Evolutionary conservation across 1,140 invertebrate species (phyloP).

Genomic region (Drosophila lacteicornis): DNA sequence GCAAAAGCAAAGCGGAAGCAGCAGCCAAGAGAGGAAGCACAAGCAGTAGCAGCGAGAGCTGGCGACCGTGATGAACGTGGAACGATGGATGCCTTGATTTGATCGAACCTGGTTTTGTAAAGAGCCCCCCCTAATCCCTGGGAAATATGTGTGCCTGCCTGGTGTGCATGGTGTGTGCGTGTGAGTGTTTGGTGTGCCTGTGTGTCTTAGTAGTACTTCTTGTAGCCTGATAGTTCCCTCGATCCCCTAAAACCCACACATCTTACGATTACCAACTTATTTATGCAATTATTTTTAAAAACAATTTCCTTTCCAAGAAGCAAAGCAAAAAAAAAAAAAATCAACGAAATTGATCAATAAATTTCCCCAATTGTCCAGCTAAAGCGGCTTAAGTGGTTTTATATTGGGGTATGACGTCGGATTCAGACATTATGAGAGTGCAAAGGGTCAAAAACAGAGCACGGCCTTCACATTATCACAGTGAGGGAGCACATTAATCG

Average conservation of each 20-base stretch:
- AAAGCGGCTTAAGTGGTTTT: constrained; percentile 31
- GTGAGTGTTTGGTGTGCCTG: constrained; percentile 10
- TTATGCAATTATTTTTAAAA: constrained; percentile 57
- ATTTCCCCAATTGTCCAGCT: constrained; percentile 44
- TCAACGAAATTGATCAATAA: constrained; percentile 51
- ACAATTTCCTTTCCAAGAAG: constrained; percentile 15
- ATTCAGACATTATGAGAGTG: too few relatives aligned
- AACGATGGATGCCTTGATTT: constrained; percentile 39
- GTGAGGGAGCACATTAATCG: too few relatives aligned
- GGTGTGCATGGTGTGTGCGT: constrained; percentile 10
- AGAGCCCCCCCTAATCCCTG: constrained; percentile 1
- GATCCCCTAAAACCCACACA: constrained; percentile 20
- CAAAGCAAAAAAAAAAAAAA: constrained; percentile 16
- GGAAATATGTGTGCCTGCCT: constrained; percentile 15
- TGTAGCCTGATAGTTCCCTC: constrained; percentile 40
- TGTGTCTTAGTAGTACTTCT: constrained; percentile 31
- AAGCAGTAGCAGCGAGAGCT: constrained; percentile 1
- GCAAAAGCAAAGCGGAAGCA: constrained; percentile 1
- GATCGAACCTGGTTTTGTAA: constrained; percentile 37
- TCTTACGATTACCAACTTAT: constrained; percentile 46
- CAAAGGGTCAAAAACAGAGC: too few relatives aligned
- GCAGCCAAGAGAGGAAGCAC: neutral
- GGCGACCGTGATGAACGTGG: constrained; percentile 23
- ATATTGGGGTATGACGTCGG: neutral
- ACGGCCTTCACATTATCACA: too few relatives aligned